Conservation (phyloP, 2,797 vertebrate species). For the Enteromius argenteus region DNA sequence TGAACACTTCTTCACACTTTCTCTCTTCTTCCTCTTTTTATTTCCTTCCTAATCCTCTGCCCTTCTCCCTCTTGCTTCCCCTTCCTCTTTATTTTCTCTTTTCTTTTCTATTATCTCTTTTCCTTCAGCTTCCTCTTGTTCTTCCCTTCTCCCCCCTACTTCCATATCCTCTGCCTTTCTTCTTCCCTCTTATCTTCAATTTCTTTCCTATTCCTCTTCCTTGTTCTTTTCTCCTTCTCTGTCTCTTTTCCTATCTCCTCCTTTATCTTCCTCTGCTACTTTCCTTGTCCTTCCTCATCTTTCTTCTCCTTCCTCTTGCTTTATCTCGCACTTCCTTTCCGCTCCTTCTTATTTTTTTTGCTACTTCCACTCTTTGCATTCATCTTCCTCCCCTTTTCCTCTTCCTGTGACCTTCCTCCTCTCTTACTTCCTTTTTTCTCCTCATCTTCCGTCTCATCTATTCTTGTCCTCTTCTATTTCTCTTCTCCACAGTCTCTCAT, state of each 20-base stretch:
- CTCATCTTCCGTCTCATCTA: neutral
- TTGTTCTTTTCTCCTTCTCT: constrained; percentile 20
- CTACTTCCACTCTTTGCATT: neutral
- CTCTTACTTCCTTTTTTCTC: neutral
- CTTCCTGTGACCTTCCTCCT: neutral
- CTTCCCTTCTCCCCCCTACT: neutral
- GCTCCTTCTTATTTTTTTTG: neutral
- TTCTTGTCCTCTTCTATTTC: constrained; percentile 47
- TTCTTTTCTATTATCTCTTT: constrained; percentile 40
- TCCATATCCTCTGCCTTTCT: constrained; percentile 46
- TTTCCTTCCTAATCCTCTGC: constrained; percentile 58
- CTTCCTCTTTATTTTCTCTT: too few species aligned
- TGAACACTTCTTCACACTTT: constrained; percentile 32
- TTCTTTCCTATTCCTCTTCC: constrained; percentile 20
- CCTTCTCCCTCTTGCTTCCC: constrained; percentile 67
- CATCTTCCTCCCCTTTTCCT: neutral
- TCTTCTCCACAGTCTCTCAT: neutral
- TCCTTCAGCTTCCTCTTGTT: constrained; percentile 11
- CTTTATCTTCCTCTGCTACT: neutral
- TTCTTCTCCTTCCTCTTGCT: neutral
- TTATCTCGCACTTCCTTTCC: neutral
- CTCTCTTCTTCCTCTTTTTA: constrained; percentile 42
- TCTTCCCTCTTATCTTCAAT: neutral
- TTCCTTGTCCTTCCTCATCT: constrained; percentile 8
- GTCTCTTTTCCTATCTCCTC: neutral